Conservation (phyloP, 2,888 invertebrate genomes). For the Harpalus rubripes region DNA sequence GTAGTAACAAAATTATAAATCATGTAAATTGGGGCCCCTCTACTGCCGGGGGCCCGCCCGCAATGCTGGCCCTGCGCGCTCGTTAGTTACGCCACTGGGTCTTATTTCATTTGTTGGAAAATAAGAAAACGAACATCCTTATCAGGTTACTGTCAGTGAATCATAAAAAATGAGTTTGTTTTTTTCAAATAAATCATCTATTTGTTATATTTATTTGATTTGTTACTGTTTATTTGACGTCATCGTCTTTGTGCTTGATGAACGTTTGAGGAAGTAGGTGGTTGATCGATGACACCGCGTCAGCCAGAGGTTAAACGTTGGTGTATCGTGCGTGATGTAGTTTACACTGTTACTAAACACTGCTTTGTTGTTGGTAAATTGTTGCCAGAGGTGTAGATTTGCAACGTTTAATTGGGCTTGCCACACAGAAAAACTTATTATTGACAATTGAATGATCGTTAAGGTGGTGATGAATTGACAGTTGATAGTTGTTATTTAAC, state of each 20-base stretch:
- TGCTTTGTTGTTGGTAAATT: slow-evolving; percentile 18
- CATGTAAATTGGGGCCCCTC: no score
- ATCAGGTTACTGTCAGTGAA: no score
- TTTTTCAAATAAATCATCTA: no score
- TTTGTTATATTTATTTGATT: no score
- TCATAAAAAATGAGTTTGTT: no score
- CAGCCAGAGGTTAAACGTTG: slow-evolving; percentile 16
- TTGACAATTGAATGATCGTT: neutral
- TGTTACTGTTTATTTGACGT: neutral
- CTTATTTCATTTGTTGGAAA: slow-evolving; percentile 31
- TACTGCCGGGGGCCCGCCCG: no score
- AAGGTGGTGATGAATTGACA: neutral
- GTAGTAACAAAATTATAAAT: no score
- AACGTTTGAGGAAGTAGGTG: neutral
- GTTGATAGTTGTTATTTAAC: no score
- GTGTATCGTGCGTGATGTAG: neutral
- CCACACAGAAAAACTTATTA: neutral
- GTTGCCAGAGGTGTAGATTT: slow-evolving; percentile 30
- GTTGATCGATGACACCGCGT: neutral
- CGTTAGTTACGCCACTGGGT: no score
- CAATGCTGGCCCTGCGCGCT: no score
- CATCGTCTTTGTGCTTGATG: neutral
- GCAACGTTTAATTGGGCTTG: neutral
- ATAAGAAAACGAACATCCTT: neutral
- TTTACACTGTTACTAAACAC: slow-evolving; percentile 24